phyloP scores from a whole-genome alignment of 1,140 invertebrate species.

The Wiebesia pumilae region DNA sequence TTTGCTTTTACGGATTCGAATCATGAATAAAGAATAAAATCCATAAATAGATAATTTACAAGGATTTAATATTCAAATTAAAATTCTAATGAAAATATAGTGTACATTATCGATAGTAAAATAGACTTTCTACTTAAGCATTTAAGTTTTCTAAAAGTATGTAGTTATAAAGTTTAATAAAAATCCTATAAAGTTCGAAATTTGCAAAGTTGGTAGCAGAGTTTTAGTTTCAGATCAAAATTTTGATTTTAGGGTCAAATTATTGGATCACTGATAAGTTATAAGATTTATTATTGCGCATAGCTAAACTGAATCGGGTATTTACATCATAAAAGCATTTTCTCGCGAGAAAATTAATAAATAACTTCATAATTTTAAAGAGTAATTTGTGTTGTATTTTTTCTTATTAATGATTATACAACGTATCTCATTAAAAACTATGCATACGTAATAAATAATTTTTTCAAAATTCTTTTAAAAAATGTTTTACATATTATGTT shows the following conservation, averaged over 20 bases:
- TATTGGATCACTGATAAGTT: not conserved
- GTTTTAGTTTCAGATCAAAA: too few relatives aligned
- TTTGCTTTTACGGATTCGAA: not conserved
- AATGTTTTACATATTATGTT: too few relatives aligned
- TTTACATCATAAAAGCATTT: not conserved
- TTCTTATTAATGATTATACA: not conserved
- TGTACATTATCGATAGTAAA: not conserved
- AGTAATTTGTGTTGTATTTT: too few relatives aligned
- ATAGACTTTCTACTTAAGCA: not conserved
- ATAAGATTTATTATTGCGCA: not conserved
- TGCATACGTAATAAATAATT: too few relatives aligned
- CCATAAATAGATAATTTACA: not conserved
- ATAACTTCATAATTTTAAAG: not conserved
- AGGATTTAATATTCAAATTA: not conserved
- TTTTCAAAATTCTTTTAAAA: too few relatives aligned
- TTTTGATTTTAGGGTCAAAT: not conserved
- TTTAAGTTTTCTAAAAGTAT: too few relatives aligned
- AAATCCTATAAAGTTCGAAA: too few relatives aligned
- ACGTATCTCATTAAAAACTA: not conserved
- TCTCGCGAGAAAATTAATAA: not conserved
- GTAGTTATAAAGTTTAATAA: too few relatives aligned
- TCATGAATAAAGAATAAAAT: not conserved
- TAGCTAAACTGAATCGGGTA: not conserved
- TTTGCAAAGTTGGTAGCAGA: too few relatives aligned
- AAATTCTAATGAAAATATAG: not conserved